Evolutionary conservation across 2,113 vertebrate genomes (phyloP), one percentile per base, ranked within the genome.

Genomic region (Condylura cristata): DNA sequence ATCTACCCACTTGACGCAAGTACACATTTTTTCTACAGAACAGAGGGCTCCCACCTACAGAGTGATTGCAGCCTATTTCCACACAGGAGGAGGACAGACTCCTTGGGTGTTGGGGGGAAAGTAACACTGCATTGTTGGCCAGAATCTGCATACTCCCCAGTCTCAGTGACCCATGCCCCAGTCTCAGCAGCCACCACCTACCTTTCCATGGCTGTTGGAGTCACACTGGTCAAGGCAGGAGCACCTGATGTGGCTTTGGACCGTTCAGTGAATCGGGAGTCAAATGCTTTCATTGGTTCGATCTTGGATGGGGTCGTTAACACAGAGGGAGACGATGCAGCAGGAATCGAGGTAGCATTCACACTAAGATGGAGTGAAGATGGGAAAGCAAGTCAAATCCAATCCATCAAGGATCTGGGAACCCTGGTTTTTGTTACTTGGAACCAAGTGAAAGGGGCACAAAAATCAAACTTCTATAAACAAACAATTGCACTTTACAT

Each of bases 241-340:
- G 99, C 98, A 89, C 99, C 99, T 2, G 99, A 99, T 2, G 99
- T 99, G 98, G 99, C 98, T 98, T 99, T 99, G 95, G 99, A 99
- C 97, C 99, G 98, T 97, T 99, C 99, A 0, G 99, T 99, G 96
- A 99, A 99, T 93, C 99, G 98, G 9, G 99, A 99, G 97, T 99
- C 99, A 97, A 99, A 98, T 0, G 99, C 99, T 97, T 99, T 99
- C 99, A 99, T 99, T 1, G 99, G 99, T 84, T 99, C 99, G 0
- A 99, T 99, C 98, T 99, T 99, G 95, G 99, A 98, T 68, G 99
- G 99, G 39, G 99, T 98, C 0, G 98, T 99, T 95, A 99, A 97
- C 78, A 99, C 98, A 34, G 99, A 98, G 84, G 97, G 98, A 37
- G 98, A 97, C 0, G 98, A 98, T 37, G 98, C 96, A 79, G 97